Percentiles rank a stretch among this genome's conserved stretches.
These are phyloP conservation scores for Belgica antarctica DNA, from an alignment of 2,888 invertebrate genomes.

Conservation along the genomic window DNA sequence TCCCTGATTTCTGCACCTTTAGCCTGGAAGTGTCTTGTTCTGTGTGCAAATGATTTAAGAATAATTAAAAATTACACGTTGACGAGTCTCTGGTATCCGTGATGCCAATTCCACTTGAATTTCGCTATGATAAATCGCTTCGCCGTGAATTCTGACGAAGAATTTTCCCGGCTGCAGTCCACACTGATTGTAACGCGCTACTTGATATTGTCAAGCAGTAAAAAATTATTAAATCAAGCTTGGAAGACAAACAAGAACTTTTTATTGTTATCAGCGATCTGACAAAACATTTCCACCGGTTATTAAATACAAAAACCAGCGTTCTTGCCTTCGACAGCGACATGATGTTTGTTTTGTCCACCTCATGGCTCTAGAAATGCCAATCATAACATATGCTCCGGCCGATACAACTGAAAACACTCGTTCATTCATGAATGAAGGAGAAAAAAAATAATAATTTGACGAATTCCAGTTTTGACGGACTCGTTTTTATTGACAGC, in stretches of 20 bases:
- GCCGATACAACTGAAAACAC: conserved; percentile 1
- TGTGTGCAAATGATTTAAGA: too few species aligned
- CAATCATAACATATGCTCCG: conserved; percentile 16
- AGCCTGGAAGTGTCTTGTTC: too few species aligned
- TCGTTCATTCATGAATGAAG: conserved; percentile 17
- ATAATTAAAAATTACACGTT: too few species aligned
- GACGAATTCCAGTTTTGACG: conserved; percentile 14
- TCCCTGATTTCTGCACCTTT: too few species aligned
- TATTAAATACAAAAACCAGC: background rate
- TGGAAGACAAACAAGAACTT: conserved; percentile 7
- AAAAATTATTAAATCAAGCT: background rate
- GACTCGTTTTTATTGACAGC: conserved; percentile 26
- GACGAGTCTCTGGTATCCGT: too few species aligned
- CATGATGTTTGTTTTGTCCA: conserved; percentile 18
- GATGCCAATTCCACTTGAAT: too few species aligned
- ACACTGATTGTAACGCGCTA: too few species aligned
- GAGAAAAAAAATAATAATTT: conserved; percentile 9
- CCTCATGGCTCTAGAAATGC: conserved; percentile 15
- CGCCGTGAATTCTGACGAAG: too few species aligned
- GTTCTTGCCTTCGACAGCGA: conserved; percentile 1
- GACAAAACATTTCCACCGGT: conserved; percentile 21
- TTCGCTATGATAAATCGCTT: too few species aligned
- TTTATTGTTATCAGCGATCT: conserved; percentile 20
- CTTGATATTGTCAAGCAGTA: background rate
- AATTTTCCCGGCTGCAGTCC: too few species aligned